Percentiles rank a stretch among this genome's conserved stretches.
Evolutionary conservation across 2,888 invertebrate genomes (phyloP).

Genomic region (Dermolepida albohirtum): DNA sequence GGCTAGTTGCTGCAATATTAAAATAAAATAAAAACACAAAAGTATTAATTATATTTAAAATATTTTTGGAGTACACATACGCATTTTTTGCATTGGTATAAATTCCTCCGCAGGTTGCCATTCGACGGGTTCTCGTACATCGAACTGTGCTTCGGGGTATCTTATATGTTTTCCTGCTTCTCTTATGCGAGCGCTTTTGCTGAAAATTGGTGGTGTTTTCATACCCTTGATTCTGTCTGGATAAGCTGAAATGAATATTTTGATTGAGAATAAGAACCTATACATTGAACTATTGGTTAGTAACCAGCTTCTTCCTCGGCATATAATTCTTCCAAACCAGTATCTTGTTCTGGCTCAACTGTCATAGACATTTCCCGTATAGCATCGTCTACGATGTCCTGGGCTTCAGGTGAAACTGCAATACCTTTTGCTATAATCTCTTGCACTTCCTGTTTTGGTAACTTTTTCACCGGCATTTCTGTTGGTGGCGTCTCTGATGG

Average conservation of each 20-base stretch:
- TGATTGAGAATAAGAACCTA: neutral
- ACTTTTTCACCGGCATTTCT: constrained; percentile 15
- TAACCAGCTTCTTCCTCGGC: constrained; percentile 36
- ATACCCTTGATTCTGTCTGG: constrained; percentile 46
- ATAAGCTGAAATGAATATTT: constrained; percentile 40
- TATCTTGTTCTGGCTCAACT: neutral
- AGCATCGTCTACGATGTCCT: constrained; percentile 49
- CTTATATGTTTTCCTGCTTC: constrained; percentile 44
- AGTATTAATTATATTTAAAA: too few relatives aligned
- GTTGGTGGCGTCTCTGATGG: constrained; percentile 3
- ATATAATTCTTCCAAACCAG: constrained; percentile 35
- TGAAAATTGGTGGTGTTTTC: constrained; percentile 53
- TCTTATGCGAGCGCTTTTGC: constrained; percentile 46
- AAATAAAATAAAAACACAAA: too few relatives aligned
- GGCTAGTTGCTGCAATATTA: constrained; percentile 23
- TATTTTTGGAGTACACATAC: constrained; percentile 14
- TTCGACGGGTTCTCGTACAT: constrained; percentile 42
- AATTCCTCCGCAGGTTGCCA: constrained; percentile 46
- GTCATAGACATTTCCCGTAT: constrained; percentile 40
- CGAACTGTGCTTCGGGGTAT: constrained; percentile 49
- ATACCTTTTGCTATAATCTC: constrained; percentile 31
- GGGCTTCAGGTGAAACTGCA: constrained; percentile 40
- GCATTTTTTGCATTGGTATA: constrained; percentile 36
- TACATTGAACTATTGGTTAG: neutral
- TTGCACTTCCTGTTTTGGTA: constrained; percentile 9